Conservation (phyloP, 2,888 invertebrate genomes). For the Leptogaster cylindrica region DNA sequence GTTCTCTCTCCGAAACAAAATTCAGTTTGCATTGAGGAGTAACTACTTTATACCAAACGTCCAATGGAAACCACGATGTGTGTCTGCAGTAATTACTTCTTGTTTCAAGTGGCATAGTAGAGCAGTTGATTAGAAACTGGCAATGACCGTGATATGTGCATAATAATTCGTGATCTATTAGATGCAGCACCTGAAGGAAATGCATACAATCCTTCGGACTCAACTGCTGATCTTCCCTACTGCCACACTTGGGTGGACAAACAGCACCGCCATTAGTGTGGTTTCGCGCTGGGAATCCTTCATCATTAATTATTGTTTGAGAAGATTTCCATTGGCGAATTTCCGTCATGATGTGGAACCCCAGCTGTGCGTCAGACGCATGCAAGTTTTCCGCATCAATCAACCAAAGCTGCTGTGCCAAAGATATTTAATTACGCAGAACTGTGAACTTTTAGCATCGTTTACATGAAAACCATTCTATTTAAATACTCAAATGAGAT, state of each 20-base stretch:
- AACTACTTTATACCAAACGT: neutral
- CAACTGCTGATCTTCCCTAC: neutral
- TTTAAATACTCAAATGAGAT: neutral
- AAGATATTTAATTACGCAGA: conserved; percentile 6
- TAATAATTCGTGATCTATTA: neutral
- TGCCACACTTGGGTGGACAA: conserved; percentile 4
- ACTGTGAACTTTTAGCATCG: conserved; percentile 7
- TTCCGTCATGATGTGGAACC: neutral
- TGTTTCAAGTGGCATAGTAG: conserved; percentile 15
- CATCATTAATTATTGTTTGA: conserved; percentile 22
- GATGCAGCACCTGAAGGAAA: neutral
- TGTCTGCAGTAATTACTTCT: conserved; percentile 11
- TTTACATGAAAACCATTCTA: neutral
- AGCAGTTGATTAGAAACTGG: conserved; percentile 39
- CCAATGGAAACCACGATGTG: neutral
- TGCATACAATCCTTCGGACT: neutral
- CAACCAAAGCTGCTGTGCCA: conserved; percentile 2
- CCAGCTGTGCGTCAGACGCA: conserved; percentile 13
- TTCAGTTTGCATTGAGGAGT: neutral
- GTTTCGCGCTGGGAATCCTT: conserved; percentile 25
- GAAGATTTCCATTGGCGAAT: neutral
- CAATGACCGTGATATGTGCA: conserved; percentile 25
- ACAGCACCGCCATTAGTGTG: conserved; percentile 27
- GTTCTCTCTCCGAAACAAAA: conserved; percentile 20
- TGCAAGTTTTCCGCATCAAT: conserved; percentile 4